Base-by-base conservation (phyloP, 1,140 invertebrate genomes). In the Antheraea mylitta region DNA sequence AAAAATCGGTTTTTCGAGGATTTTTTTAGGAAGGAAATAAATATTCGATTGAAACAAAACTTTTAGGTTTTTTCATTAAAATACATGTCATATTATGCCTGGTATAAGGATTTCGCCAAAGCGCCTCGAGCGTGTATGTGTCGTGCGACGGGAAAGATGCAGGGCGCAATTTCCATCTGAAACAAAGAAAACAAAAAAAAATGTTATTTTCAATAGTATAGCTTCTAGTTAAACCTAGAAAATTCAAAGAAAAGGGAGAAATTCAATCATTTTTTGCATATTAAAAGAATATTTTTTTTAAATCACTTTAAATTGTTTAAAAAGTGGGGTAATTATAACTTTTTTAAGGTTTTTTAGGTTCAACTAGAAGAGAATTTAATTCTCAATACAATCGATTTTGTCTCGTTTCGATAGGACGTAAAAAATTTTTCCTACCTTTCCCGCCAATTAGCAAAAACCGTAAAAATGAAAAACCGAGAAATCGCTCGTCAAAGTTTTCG, bases 111-210 rank as follows among this genome's bases (percentile, higher is more conserved):
- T 64, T 64, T 37, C 36, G 63, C 63, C 63, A 3, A 64, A 37
- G 63, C 63, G 63, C 63, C 63, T 37, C 63, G 63, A 64, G 37
- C 38, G 18, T 64, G 63, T 37, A 64, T 64, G 30, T 64, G 63
- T 64, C 63, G 63, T 64, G 63, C 63, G 63, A 37, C 63, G 63
- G 63, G 63, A 45, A 64, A 64, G 63, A 64, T 64, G 30, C 63
- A 64, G 63, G 36, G 7, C 38, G 63, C 38, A 42, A 42, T 42
- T 42, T 42, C 7, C 2, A 42, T 42, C 38, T 45, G 63, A 37
- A 64, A 64, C 37, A 22, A 63, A 63, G n/a, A n/a, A n/a, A n/a
- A n/a, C n/a, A n/a, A 30, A 30, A 63, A 63, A 63, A 30, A 30
- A 19, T 22, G 8, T 63, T 18, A 63, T 63, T 37, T 63, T 63